Evolutionary conservation across 2,113 vertebrate genomes (phyloP), one percentile per base, ranked within the genome.

Genomic region (Pachycephala philippinensis): DNA sequence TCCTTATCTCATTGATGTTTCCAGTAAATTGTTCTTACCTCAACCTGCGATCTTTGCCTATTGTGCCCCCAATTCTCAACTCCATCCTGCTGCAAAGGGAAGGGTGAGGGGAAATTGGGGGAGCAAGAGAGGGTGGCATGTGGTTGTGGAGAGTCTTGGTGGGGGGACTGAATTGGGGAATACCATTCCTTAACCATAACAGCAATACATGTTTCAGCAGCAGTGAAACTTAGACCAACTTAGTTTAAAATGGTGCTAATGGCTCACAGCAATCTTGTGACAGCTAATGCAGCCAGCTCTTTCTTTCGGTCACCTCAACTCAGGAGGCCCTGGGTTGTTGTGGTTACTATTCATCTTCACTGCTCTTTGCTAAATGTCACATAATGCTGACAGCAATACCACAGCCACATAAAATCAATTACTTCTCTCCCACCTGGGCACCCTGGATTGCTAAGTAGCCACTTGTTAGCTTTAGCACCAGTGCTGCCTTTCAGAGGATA

Each of bases 101-200:
- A 35, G n/a, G 18, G 3, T 42, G 19, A 50, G 5, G 22, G 37
- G 19, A 59, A 68, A 47, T 1, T 14, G 11, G 17, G 37, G 12
- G 23, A 59, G 33, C 4, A 9, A 65, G 44, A 65, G 19, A 33
- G 6, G 17, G 8, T 27, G 40, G 2, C 0, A 0, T 13, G 64
- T 47, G 20, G 7, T 31, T 87, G 27, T 64, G 31, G 37, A 37
- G 37, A 23, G 23, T 28, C 59, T 50, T 40, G 44, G 22, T 42
- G 31, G 18, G 21, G 9, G 9, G 11, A 31, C 30, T 54, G 30
- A 68, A 27, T 6, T 53, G 53, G 23, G 39, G 39, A 47, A 45
- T 26, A 22, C 14, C 30, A 19, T 61, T 76, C n/a, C 70, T 35
- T 54, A 68, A 68, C n/a, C 26, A 16, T 8, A n/a, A 13, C 23